Base-by-base conservation (phyloP, 1,140 invertebrate species). In the Pararge aegeria region DNA sequence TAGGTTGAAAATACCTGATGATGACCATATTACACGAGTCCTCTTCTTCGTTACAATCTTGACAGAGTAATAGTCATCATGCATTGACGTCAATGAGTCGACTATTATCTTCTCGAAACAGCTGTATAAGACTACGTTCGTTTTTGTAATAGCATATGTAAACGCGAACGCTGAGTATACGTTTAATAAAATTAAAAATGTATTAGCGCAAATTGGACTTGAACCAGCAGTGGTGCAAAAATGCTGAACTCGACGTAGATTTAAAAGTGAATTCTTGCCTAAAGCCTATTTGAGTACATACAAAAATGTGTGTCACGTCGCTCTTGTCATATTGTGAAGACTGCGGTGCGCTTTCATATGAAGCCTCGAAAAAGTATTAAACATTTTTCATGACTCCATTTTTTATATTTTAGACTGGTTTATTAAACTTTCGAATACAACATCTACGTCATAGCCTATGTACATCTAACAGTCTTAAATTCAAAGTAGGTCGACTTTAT, bases 221-320 rank as follows among this genome's bases (percentile, higher is more conserved):
- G 53, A 29, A 24, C 52, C 13, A 16, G 38, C 10, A 16, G 52
- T 27, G 53, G 24, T 34, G 30, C 20, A 55, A 55, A 55, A 55
- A 55, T 29, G 42, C 27, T 46, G 40, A 30, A 55, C 46, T 44
- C 53, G 10, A 46, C 42, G 42, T 46, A 7, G 10, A 46, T 46
- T 46, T 20, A 46, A 46, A 46, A 46, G 18, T 46, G 42, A 19
- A 55, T 55, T 55, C 40, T 55, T 46, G 42, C 42, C 42, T 55
- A 46, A 46, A 55, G 53, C 53, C 40, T 46, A 46, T 46, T 55
- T 44, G 53, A 55, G 53, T 10, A 46, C 42, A n/a, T 46, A 55
- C 53, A 55, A 55, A 54, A 46, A 55, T 55, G 40, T 55, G 10
- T 55, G 53, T 55, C 53, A 55, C 53, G 53, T 46, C 38, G n/a